These are phyloP conservation scores for Hippocampus mohnikei DNA, from an alignment of 2,113 vertebrate species.

Conservation along the genomic window DNA sequence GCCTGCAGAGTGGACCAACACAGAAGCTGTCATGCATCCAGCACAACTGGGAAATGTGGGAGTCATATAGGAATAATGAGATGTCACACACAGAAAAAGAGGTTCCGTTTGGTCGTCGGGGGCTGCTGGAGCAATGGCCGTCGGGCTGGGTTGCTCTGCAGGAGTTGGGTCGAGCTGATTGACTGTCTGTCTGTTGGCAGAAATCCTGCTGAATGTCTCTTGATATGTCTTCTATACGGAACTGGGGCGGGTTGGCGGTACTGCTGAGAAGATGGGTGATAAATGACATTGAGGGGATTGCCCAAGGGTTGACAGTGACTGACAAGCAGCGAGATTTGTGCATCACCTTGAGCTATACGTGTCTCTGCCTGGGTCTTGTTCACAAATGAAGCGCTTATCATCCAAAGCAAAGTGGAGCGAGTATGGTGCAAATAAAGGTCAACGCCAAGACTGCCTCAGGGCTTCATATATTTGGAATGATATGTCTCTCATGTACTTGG, in stretches of 20 bases:
- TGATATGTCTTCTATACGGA: slow-evolving; percentile 50
- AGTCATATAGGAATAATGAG: slow-evolving; percentile 39
- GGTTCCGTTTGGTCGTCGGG: slow-evolving; percentile 11
- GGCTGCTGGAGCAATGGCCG: slow-evolving; percentile 12
- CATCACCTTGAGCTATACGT: slow-evolving; percentile 3
- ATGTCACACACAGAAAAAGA: neutral
- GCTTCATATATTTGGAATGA: neutral
- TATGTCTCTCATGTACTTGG: neutral
- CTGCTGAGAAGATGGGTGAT: slow-evolving; percentile 58
- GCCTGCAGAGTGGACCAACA: neutral
- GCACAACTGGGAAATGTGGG: slow-evolving; percentile 14
- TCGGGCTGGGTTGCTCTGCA: slow-evolving; percentile 20
- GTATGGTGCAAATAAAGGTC: neutral
- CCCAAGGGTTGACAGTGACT: slow-evolving; percentile 49
- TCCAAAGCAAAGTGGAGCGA: neutral
- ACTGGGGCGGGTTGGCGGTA: slow-evolving; percentile 15
- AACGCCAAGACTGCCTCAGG: neutral
- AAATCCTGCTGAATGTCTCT: slow-evolving; percentile 33
- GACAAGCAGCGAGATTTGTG: slow-evolving; percentile 38
- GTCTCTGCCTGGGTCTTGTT: neutral
- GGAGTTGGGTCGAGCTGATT: slow-evolving; percentile 37
- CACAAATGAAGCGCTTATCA: neutral
- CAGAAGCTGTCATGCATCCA: slow-evolving; percentile 3
- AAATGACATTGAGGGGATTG: slow-evolving; percentile 41
- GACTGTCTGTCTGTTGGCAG: slow-evolving; percentile 38